A percentile compares a stretch with the other conserved stretches of the same genome.
These are phyloP conservation scores for Trachelipus rathkii DNA, from an alignment of 1,140 invertebrate genomes.

Conservation along the genomic window DNA sequence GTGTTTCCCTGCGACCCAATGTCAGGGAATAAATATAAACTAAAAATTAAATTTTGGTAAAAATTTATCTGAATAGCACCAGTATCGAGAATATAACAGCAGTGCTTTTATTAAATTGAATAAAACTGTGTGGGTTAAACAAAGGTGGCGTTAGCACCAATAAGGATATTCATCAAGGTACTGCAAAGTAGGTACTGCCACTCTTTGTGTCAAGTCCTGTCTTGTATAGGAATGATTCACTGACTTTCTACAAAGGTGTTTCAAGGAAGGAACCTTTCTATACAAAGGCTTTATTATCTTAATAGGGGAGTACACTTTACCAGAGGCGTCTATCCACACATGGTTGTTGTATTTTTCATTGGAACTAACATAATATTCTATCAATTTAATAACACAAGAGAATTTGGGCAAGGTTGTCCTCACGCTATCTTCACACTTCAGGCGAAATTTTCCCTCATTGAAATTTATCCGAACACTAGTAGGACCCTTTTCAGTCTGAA, in stretches of 20 bases:
- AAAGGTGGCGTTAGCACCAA: conserved; percentile 1
- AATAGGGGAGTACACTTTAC: conserved; percentile 67
- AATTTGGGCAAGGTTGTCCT: conserved; percentile 65
- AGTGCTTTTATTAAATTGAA: no score
- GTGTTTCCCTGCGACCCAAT: no score
- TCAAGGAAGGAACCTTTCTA: conserved; percentile 58
- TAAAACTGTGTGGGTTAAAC: no score
- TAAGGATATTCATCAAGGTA: conserved; percentile 26
- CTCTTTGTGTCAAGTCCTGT: conserved; percentile 22
- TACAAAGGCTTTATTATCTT: conserved; percentile 62
- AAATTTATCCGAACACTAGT: conserved; percentile 75
- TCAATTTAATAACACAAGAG: conserved; percentile 65
- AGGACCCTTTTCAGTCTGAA: conserved; percentile 73
- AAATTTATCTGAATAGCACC: no score
- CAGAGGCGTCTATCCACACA: conserved; percentile 73
- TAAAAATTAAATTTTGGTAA: no score
- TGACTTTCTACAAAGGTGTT: conserved; percentile 58
- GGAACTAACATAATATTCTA: conserved; percentile 64
- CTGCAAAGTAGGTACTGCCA: conserved; percentile 53
- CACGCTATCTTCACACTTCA: conserved; percentile 64
- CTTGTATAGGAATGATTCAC: conserved; percentile 23
- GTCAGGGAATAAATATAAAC: no score
- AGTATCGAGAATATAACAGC: no score
- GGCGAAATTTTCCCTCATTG: conserved; percentile 64
- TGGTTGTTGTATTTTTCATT: conserved; percentile 49